A percentile compares a stretch with the other conserved stretches of the same genome.
Evolutionary conservation across 1,140 invertebrate species (phyloP).

Genomic region (Brachionus manjavacas): DNA sequence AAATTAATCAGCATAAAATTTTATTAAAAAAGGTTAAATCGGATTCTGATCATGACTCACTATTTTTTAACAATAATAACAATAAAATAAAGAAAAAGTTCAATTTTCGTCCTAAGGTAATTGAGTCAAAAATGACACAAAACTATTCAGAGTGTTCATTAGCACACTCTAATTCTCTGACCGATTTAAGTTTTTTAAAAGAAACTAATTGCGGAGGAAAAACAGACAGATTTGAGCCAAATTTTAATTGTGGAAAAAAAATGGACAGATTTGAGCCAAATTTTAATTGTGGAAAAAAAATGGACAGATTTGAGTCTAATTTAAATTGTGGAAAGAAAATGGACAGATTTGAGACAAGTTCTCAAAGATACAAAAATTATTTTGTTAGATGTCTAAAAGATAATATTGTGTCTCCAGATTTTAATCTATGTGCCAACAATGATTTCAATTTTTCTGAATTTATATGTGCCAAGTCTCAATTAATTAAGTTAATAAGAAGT

Average conservation of each 20-base stretch:
- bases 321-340: not conserved
- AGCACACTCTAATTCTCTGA: not conserved
- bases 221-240: not conserved
- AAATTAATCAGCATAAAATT: conserved; percentile 6
- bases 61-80: conserved; percentile 5
- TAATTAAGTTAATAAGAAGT: not conserved
- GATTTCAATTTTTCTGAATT: not conserved
- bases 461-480: not conserved
- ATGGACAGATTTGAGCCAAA: not conserved
- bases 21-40: not conserved
- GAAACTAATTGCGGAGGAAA: not conserved
- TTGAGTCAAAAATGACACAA: not conserved
- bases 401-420: not conserved
- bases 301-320: not conserved
- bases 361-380: conserved; percentile 10
- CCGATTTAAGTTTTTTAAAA: not conserved
- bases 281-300: not conserved
- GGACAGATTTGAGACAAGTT: not conserved
- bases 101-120: too few species aligned
- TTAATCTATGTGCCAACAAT: not conserved
- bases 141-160: not conserved
- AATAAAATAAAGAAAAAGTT: not conserved
- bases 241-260: not conserved
- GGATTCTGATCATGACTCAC: not conserved
- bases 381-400: conserved; percentile 18